These are phyloP conservation scores for Chironomus tepperi DNA, from an alignment of 1,140 invertebrate species.

Conservation along the genomic window DNA sequence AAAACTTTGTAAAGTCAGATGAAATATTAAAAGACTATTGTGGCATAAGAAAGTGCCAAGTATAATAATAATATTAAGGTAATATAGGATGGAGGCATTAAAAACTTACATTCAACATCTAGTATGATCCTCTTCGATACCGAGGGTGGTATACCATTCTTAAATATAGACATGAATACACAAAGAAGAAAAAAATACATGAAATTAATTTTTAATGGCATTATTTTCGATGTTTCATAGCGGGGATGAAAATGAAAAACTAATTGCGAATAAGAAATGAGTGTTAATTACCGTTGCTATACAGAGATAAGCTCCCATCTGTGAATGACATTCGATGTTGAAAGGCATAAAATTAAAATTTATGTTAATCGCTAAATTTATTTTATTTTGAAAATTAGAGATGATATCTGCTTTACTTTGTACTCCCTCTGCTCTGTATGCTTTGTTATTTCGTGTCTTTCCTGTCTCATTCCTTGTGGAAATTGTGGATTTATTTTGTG, in stretches of 20 bases:
- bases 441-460: too few species aligned
- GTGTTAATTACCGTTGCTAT: constrained; percentile 38
- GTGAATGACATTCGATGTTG: neutral
- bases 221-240: constrained; percentile 2
- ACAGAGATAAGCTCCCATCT: constrained; percentile 77
- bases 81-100: neutral
- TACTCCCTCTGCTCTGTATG: neutral
- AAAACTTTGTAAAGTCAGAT: too few species aligned
- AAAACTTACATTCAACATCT: constrained; percentile 79
- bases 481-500: too few species aligned
- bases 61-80: neutral
- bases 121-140: constrained; percentile 80
- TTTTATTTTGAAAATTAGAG: neutral
- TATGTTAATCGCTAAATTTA: constrained; percentile 18
- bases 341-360: constrained; percentile 9
- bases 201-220: constrained; percentile 19
- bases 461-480: too few species aligned
- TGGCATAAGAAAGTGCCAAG: neutral
- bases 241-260: neutral
- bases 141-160: constrained; percentile 76
- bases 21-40: too few species aligned
- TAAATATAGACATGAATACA: constrained; percentile 41
- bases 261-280: constrained; percentile 10
- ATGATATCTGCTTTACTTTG: too few species aligned
- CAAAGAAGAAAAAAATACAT: neutral